Conservation (phyloP, 2,113 vertebrate genomes). For the Myotis davidii region DNA sequence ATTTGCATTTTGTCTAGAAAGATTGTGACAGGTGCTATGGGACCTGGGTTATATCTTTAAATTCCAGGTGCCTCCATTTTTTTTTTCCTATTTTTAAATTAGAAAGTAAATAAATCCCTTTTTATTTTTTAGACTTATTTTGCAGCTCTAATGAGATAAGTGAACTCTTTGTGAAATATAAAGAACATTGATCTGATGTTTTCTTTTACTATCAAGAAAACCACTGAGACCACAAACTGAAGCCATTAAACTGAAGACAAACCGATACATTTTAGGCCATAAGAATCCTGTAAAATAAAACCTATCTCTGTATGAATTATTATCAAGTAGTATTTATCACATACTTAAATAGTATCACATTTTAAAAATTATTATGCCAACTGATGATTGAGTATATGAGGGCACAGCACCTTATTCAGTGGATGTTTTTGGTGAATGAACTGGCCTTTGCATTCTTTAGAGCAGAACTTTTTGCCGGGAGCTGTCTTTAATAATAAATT, state of each 20-base stretch:
- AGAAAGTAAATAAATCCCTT: not conserved
- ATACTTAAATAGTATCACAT: not conserved
- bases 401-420: not conserved
- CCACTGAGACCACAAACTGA: not conserved
- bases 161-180: not conserved
- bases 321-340: not conserved
- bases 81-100: not conserved
- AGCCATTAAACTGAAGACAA: not conserved
- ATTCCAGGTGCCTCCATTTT: not conserved
- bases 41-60: not conserved
- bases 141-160: not conserved
- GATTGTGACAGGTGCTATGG: not conserved
- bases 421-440: not conserved
- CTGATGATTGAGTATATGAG: not conserved
- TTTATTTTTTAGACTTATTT: not conserved
- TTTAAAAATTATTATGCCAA: not conserved
- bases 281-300: not conserved
- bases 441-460: not conserved
- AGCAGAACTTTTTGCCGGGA: constrained; percentile 46
- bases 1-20: not conserved
- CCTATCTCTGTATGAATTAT: not conserved
- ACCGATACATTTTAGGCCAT: not conserved
- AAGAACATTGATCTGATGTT: not conserved
- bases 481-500: constrained; percentile 67
- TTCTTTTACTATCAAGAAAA: not conserved